Evolutionary conservation across 1,140 invertebrate genomes (phyloP), one percentile per base, ranked within the genome.

Genomic region (Bombus confusus): DNA sequence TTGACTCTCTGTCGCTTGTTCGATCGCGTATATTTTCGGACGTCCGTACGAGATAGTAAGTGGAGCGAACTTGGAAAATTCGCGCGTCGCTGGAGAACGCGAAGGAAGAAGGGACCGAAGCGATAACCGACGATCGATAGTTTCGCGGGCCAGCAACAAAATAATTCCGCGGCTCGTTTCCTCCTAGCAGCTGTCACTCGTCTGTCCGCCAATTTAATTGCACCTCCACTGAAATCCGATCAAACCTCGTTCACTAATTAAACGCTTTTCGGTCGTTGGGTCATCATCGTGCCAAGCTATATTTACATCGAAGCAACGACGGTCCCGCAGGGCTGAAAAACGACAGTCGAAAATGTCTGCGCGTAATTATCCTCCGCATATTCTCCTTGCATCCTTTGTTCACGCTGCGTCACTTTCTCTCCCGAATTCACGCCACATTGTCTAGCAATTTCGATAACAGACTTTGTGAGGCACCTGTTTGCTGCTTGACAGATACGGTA

Each of bases 231-330:
- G 86, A 87, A 87, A 74, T 77, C 80, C 59, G 74, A 90, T 91
- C 76, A 86, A 90, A 86, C 78, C 66, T 77, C 66, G 72, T 72
- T 64, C 74, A 57, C 71, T 91, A 91, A 91, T 91, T 91, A 88
- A 91, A 90, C 75, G 81, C 84, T 85, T 57, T 85, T 52, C 41
- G n/a, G 83, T 22, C 43, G 22, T 2, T 22, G 52, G n/a, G 64
- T 62, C 85, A 59, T 84, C 80, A 62, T 52, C 59, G 68, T 78
- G 47, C 75, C 66, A 69, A 87, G 66, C 79, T 87, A 64, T 84
- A 84, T 87, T 84, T 75, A 75, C 74, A 79, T 84, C 71, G 68
- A 39, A 69, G 64, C 66, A 15, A 52, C 4, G 15, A 10, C 28
- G 47, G 72, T 39, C 28, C 69, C 52, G 52, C 37, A 41, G 18